A percentile compares a stretch with the other conserved stretches of the same genome.
Conservation (phyloP, 2,888 invertebrate species). For the Trissolcus brochymenae region DNA sequence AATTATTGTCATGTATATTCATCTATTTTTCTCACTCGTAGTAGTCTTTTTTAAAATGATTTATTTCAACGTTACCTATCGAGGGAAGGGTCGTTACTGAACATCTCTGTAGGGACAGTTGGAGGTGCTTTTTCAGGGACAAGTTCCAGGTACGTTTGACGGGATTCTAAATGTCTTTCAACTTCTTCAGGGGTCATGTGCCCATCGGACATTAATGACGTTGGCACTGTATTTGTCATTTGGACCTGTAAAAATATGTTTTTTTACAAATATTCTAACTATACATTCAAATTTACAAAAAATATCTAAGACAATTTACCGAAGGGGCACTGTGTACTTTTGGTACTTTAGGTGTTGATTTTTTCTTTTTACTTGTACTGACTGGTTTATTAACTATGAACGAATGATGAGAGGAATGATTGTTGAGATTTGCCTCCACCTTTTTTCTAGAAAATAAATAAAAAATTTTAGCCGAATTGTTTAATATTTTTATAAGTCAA, state of each 20-base stretch:
- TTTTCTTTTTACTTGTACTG: slow-evolving; percentile 78
- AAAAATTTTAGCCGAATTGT: background rate
- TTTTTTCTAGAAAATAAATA: slow-evolving; percentile 78
- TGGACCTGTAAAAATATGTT: slow-evolving; percentile 74
- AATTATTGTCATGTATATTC: too few relatives aligned
- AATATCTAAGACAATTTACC: slow-evolving; percentile 43
- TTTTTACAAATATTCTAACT: background rate
- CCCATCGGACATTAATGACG: slow-evolving; percentile 82
- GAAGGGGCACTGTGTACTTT: slow-evolving; percentile 73
- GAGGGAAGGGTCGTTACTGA: slow-evolving; percentile 93
- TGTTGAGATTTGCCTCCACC: slow-evolving; percentile 74
- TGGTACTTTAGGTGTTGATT: slow-evolving; percentile 76
- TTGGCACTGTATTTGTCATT: slow-evolving; percentile 76
- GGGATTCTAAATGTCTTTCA: slow-evolving; percentile 90
- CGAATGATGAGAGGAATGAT: slow-evolving; percentile 73
- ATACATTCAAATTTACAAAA: background rate
- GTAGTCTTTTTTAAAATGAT: background rate
- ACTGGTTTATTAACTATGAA: slow-evolving; percentile 75
- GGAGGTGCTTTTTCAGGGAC: slow-evolving; percentile 91
- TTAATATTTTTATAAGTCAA: background rate
- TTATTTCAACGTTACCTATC: slow-evolving; percentile 81
- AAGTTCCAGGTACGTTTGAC: slow-evolving; percentile 87
- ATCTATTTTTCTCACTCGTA: background rate
- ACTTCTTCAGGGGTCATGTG: slow-evolving; percentile 95
- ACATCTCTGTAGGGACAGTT: slow-evolving; percentile 95